Evolutionary conservation across 2,888 invertebrate species (phyloP).

Genomic region (Pseudococcus jackbeardsleyi): DNA sequence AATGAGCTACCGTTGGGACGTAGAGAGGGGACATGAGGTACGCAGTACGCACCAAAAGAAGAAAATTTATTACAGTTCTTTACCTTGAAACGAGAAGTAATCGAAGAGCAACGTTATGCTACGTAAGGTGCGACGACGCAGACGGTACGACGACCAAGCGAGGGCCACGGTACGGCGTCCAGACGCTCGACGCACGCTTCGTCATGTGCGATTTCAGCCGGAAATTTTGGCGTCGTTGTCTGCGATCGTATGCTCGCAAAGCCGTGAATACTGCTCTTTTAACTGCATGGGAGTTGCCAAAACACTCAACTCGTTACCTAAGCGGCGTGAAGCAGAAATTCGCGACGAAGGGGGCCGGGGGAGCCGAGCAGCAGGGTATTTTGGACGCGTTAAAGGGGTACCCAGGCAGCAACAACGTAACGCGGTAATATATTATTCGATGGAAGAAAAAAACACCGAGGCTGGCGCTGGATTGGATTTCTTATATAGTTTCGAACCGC

Average conservation of each 20-base stretch:
- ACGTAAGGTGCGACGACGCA: neutral
- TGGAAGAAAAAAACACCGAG: neutral
- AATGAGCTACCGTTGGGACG: neutral
- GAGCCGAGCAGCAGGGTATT: constrained; percentile 30
- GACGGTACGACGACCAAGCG: neutral
- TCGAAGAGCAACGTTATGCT: constrained; percentile 4
- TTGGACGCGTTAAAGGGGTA: constrained; percentile 49
- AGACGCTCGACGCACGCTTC: constrained; percentile 57
- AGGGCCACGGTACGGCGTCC: constrained; percentile 6
- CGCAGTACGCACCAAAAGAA: neutral
- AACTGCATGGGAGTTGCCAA: constrained; percentile 61
- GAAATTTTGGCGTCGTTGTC: constrained; percentile 63
- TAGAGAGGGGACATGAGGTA: neutral
- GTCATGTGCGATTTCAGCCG: constrained; percentile 63
- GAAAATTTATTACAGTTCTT: constrained; percentile 36
- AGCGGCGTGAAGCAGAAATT: neutral
- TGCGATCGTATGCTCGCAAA: constrained; percentile 53
- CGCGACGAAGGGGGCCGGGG: neutral
- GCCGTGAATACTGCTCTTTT: constrained; percentile 53
- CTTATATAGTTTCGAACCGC: neutral
- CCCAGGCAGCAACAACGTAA: neutral
- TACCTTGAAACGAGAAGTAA: constrained; percentile 19
- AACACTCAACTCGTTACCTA: constrained; percentile 60
- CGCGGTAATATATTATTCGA: constrained; percentile 50
- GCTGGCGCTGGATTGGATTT: neutral